These are phyloP conservation scores for Rhineura floridana DNA, from an alignment of 2,113 vertebrate genomes.

Conservation along the genomic window DNA sequence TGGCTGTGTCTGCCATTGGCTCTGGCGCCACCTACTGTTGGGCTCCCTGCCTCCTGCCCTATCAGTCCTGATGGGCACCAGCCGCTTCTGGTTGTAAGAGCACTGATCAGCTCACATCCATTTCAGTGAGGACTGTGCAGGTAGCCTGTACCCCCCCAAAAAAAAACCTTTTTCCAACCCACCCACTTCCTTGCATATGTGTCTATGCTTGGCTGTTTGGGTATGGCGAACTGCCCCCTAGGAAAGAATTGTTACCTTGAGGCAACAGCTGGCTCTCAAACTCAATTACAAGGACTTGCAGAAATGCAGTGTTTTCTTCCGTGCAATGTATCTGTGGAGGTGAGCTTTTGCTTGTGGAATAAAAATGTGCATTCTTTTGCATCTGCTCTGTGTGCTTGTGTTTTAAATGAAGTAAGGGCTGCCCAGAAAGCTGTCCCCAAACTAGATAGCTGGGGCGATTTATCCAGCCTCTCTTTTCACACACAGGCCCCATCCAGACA, in stretches of 20 bases:
- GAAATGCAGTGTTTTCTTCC: neutral
- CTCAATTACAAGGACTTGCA: neutral
- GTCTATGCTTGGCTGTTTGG: neutral
- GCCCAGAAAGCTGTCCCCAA: neutral
- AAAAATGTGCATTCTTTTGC: neutral
- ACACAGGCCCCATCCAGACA: too few relatives aligned
- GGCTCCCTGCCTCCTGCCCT: too few relatives aligned
- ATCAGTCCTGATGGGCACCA: too few relatives aligned
- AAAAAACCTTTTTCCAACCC: neutral
- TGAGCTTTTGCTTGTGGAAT: conserved; percentile 7
- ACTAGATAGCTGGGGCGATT: neutral
- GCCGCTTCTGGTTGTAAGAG: too few relatives aligned
- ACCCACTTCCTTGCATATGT: neutral
- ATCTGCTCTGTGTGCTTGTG: neutral
- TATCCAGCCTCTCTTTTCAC: too few relatives aligned
- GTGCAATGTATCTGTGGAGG: neutral
- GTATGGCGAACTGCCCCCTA: neutral
- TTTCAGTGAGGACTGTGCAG: neutral
- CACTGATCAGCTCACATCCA: neutral
- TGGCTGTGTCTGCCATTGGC: too few relatives aligned
- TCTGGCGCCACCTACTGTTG: too few relatives aligned
- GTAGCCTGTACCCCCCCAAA: neutral
- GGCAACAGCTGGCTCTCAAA: neutral
- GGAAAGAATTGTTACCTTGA: neutral
- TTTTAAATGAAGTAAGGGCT: too few relatives aligned